Base-by-base conservation (phyloP, 2,113 vertebrate genomes). In the Callipepla squamata region DNA sequence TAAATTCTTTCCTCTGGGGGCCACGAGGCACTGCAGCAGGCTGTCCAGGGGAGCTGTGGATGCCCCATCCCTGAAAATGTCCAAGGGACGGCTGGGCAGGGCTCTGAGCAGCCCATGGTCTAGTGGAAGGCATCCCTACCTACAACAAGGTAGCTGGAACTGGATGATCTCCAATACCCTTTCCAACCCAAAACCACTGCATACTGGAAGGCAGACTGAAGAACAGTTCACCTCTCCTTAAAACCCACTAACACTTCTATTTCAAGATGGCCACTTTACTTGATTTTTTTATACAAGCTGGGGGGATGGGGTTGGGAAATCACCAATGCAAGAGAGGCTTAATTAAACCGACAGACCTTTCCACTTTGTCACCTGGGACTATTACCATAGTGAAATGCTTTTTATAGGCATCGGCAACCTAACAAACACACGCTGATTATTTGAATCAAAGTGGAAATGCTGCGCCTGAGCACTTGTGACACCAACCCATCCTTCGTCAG, bases 371-470 rank as follows among this genome's bases (percentile, higher is more conserved):
- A 61, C 83, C 38, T 89, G 28, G 87, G 96, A 92, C 89, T 70
- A 92, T 61, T 95, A 92, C 93, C 91, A 91, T 90, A 92, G 68
- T 30, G 40, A 96, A 93, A 80, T 58, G 62, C 80, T 82, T 95
- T 94, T 95, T 91, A 80, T 75, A 95, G 83, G 48, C 70, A 63
- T 26, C 61, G 26, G 78, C 62, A 74, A 63, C 93, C 85, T 94
- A 67, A 91, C 81, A 89, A 79, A 82, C 83, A 73, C 40, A 58
- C 19, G 61, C 36, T 87, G 93, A 79, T 96, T 97, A 96, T 55
- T 81, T 59, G 80, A 74, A 89, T 93, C 87, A 45, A 89, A 92
- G 67, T 42, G 78, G 85, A 88, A 91, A 80, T 59, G 10, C 34
- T 93, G 16, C 85, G 73, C 77, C 61, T 67, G 47, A 83, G 36